A percentile compares a stretch with the other conserved stretches of the same genome.
phyloP scores from a whole-genome alignment of 2,797 vertebrate species.

The Acanthornis magna region DNA sequence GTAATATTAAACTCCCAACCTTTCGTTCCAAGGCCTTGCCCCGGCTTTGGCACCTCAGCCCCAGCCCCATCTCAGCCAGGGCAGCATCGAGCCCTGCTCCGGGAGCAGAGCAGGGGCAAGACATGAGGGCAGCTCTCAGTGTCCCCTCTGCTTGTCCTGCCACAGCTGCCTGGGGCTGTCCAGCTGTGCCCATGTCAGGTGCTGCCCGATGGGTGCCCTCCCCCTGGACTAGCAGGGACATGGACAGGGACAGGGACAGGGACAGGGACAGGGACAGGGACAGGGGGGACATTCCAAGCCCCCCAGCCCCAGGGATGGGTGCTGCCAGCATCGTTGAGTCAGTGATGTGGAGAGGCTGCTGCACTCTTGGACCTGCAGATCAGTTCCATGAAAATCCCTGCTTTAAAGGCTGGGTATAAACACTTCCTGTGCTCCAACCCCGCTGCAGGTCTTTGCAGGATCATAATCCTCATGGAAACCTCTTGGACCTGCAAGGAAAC shows the following conservation, averaged over 20 bases:
- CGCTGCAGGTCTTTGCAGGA: background rate
- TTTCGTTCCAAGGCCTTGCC: background rate
- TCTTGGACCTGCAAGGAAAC: background rate
- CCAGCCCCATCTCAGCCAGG: background rate
- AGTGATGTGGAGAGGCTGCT: background rate
- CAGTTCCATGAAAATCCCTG: background rate
- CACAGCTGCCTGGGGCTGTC: background rate
- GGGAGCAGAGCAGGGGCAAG: background rate
- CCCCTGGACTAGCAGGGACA: accelerated
- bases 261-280: too few species aligned
- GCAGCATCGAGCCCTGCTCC: accelerated
- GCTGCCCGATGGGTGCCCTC: background rate
- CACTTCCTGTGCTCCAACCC: too few species aligned
- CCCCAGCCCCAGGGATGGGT: background rate
- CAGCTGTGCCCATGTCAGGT: background rate
- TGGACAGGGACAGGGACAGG: background rate
- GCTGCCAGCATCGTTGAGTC: background rate
- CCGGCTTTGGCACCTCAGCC: background rate
- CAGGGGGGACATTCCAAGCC: background rate
- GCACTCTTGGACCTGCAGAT: background rate
- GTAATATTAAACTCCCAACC: background rate
- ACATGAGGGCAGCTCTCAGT: accelerated
- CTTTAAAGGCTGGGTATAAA: background rate
- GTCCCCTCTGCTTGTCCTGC: background rate
- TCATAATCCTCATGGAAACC: accelerated